Percentiles rank a stretch among this genome's conserved stretches.
These are phyloP conservation scores for Arvicanthis niloticus DNA, from an alignment of 2,113 vertebrate species.

Conservation along the genomic window DNA sequence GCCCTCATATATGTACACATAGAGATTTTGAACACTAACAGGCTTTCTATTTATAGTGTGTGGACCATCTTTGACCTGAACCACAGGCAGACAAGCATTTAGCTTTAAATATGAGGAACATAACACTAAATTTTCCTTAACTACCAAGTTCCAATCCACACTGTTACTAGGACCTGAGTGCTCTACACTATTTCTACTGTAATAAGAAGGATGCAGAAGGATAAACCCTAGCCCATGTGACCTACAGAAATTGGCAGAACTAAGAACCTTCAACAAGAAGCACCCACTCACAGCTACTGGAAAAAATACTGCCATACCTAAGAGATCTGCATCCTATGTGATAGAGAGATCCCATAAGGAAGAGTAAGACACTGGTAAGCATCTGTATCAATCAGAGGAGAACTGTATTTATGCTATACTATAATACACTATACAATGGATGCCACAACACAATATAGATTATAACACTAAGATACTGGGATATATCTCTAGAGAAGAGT, in stretches of 20 bases:
- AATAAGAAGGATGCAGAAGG: too few species aligned
- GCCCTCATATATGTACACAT: fast-evolving
- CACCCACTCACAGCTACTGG: not conserved
- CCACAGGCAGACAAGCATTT: not conserved
- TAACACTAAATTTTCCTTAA: not conserved
- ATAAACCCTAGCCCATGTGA: not conserved
- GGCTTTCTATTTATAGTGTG: not conserved
- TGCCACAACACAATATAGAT: not conserved
- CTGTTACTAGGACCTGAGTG: not conserved
- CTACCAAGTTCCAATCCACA: fast-evolving
- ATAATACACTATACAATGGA: not conserved
- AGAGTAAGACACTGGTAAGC: not conserved
- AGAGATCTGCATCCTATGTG: not conserved
- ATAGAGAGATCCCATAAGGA: not conserved
- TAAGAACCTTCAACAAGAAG: not conserved
- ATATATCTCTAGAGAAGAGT: not conserved
- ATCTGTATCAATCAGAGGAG: not conserved
- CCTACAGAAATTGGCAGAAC: too few species aligned
- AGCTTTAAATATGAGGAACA: not conserved
- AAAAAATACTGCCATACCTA: not conserved
- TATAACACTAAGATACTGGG: too few species aligned
- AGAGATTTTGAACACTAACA: not conserved
- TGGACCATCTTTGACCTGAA: not conserved
- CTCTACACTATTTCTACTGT: fast-evolving
- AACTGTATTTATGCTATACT: not conserved